Base-by-base conservation (phyloP, 2,797 vertebrate genomes). In the Sebastes ruberrimus region DNA sequence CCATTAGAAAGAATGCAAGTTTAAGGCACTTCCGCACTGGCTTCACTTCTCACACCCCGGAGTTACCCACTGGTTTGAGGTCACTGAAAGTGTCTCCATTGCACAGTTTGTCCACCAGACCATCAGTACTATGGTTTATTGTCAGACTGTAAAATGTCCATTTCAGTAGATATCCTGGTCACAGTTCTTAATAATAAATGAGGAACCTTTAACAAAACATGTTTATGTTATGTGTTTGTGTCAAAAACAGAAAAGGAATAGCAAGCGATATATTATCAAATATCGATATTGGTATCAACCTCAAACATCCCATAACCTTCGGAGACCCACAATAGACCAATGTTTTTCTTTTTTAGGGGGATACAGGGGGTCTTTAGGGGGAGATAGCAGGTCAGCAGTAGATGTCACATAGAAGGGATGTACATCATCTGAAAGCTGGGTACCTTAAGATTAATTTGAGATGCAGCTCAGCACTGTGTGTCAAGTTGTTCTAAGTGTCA, bases 311-410 rank as follows among this genome's bases (percentile, higher is more conserved):
- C 28, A 10, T 28, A 69, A 6, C 13, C 38, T 6, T 6, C 38
- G 0, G 38, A 42, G 38, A 42, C 38, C 13, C 38, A 16, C 38
- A 16, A 42, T 42, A 16, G 13, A 42, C 35, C 13, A 2, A 16
- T 42, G 0, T 42, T 16, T 42, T 6, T 42, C 38, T 42, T 16
- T 42, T 42, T 35, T 0, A 35, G 33, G 0, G 0, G 10, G 33
- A 0, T 11, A 13, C 33, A 35, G 10, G 10, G 2, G 33, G 10
- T 35, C 33, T 35, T 35, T 35, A 11, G 0, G 33, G 33, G 33
- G 33, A 35, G 33, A 35, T 11, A 35, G 33, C 33, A 35, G 33
- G 33, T 35, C 33, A 35, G 0, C 10, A 11, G 33, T 35, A 13
- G 33, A 35, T 35, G 33, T 35, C 33, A 5, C 10, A 35, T 35